Evolutionary conservation across 2,113 vertebrate species (phyloP).

Genomic region (Saccopteryx leptura): DNA sequence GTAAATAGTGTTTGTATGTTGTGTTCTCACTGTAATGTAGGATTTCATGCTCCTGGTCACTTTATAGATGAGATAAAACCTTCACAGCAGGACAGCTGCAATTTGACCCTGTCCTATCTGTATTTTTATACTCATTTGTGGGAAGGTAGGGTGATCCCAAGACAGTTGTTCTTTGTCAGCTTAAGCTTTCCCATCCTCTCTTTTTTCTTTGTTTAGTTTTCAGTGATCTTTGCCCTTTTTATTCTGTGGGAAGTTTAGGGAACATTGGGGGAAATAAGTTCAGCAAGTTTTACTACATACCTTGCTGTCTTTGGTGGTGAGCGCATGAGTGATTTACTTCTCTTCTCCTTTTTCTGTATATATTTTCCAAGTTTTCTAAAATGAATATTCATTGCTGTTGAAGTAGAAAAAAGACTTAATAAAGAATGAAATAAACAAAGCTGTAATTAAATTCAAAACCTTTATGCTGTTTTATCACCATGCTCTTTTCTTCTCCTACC

Average conservation of each 20-base stretch:
- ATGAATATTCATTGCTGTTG: conserved; percentile 27
- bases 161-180: conserved; percentile 32
- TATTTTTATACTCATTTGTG: conserved; percentile 58
- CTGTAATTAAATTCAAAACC: background rate
- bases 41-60: background rate
- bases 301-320: conserved; percentile 19
- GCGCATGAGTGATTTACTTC: conserved; percentile 10
- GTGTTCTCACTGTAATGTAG: background rate
- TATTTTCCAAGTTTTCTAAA: conserved; percentile 59
- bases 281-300: background rate
- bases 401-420: background rate
- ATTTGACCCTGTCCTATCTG: background rate
- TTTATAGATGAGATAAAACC: conserved; percentile 36
- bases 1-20: background rate
- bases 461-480: background rate
- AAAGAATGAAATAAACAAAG: conserved; percentile 41
- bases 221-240: conserved; percentile 44
- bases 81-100: conserved; percentile 20
- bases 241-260: conserved; percentile 47
- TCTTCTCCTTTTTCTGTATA: conserved; percentile 29
- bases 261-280: background rate
- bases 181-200: conserved; percentile 15
- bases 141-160: conserved; percentile 25
- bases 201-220: conserved; percentile 57
- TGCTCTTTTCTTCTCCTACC: background rate